phyloP scores from a whole-genome alignment of 2,888 invertebrate species.

The Choristoneura rosaceana region DNA sequence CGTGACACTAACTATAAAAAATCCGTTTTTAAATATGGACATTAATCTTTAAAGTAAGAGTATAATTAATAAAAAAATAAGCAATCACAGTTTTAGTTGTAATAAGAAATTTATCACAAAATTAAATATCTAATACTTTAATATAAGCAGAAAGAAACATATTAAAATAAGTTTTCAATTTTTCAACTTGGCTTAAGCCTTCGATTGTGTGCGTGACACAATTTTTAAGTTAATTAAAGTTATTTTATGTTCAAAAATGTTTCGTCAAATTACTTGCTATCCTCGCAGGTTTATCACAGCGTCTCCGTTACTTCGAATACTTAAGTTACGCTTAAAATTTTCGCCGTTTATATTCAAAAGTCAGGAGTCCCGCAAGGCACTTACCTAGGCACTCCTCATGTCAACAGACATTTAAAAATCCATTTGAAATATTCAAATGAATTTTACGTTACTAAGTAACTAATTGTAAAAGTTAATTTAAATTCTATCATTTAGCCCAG shows the following conservation, averaged over 20 bases:
- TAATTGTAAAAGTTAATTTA: slow-evolving; percentile 17
- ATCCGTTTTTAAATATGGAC: slow-evolving; percentile 23
- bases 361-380: slow-evolving; percentile 72
- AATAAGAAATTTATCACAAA: slow-evolving; percentile 71
- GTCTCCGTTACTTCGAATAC: slow-evolving; percentile 59
- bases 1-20: slow-evolving; percentile 36
- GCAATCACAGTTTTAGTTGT: slow-evolving; percentile 77
- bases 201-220: slow-evolving; percentile 57
- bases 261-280: slow-evolving; percentile 56
- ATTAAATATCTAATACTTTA: slow-evolving; percentile 55
- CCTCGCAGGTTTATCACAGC: slow-evolving; percentile 71
- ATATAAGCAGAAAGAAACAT: slow-evolving; percentile 50
- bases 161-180: slow-evolving; percentile 51
- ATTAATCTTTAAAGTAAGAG: slow-evolving; percentile 55
- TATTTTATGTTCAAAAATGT: slow-evolving; percentile 52
- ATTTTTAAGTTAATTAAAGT: slow-evolving; percentile 49
- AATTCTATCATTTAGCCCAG: slow-evolving; percentile 1
- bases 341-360: slow-evolving; percentile 50
- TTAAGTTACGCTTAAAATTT: slow-evolving; percentile 56
- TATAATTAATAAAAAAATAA: slow-evolving; percentile 57
- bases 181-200: slow-evolving; percentile 62
- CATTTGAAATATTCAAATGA: slow-evolving; percentile 12
- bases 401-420: slow-evolving; percentile 38
- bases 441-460: slow-evolving; percentile 12
- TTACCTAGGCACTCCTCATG: slow-evolving; percentile 64